phyloP scores from a whole-genome alignment of 2,113 vertebrate genomes.

The Rhegmatorhina hoffmannsi region DNA sequence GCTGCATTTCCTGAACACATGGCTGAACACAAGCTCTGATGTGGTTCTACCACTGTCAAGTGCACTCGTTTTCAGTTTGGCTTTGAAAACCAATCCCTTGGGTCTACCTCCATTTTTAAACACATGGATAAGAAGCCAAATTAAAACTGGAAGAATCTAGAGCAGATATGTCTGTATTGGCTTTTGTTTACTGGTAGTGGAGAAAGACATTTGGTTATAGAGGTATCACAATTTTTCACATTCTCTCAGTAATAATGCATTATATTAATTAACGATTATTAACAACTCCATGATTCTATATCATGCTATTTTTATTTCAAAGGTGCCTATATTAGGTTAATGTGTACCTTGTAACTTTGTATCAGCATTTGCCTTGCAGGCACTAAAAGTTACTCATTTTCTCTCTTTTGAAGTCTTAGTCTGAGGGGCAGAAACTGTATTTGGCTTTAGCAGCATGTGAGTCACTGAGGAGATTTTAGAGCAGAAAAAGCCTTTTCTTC shows the following conservation, averaged over 20 bases:
- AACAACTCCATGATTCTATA: neutral
- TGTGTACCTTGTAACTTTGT: neutral
- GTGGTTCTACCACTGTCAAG: constrained; percentile 1
- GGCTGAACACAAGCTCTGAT: constrained; percentile 7
- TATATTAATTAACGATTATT: neutral
- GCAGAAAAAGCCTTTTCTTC: neutral
- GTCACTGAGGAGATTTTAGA: neutral
- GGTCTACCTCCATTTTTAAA: neutral
- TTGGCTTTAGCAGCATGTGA: neutral
- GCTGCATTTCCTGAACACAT: neutral
- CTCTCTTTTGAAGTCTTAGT: neutral
- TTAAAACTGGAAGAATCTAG: neutral
- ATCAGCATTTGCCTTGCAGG: neutral
- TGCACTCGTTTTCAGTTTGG: neutral
- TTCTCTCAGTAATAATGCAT: neutral
- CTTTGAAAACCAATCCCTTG: neutral
- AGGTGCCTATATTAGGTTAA: neutral
- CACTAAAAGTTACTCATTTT: neutral
- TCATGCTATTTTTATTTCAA: neutral
- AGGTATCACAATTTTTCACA: neutral
- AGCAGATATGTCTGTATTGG: neutral
- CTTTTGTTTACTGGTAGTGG: neutral
- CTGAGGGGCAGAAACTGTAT: neutral
- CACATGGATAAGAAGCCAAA: neutral
- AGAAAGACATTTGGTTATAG: neutral